These are phyloP conservation scores for Pseudococcus viburni DNA, from an alignment of 2,888 invertebrate species.

Conservation along the genomic window DNA sequence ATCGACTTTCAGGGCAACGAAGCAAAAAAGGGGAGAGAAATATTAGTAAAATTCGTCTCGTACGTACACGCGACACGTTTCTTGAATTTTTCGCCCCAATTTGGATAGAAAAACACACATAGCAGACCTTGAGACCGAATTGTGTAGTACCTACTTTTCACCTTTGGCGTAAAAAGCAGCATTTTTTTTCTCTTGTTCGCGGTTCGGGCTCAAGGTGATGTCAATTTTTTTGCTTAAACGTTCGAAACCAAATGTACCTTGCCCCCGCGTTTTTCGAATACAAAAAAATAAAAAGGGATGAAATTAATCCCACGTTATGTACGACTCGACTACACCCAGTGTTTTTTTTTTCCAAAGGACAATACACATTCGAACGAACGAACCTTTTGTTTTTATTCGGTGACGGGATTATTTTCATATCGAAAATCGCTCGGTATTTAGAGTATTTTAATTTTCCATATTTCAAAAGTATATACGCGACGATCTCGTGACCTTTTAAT, in stretches of 20 bases:
- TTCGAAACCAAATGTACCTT: background rate
- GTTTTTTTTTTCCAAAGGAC: background rate
- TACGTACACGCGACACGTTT: constrained; percentile 16
- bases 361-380: background rate
- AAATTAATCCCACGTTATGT: constrained; percentile 1
- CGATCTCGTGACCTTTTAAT: constrained; percentile 35
- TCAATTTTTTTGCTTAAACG: background rate
- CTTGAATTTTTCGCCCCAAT: background rate
- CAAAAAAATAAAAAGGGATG: background rate
- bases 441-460: constrained; percentile 35
- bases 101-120: background rate
- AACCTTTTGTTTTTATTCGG: constrained; percentile 9
- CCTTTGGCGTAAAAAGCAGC: constrained; percentile 14
- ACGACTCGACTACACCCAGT: background rate
- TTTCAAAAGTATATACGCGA: constrained; percentile 2
- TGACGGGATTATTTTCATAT: constrained; percentile 29
- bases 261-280: background rate
- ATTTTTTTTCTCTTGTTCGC: background rate
- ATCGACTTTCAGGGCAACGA: background rate
- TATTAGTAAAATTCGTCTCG: constrained; percentile 5
- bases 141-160: background rate
- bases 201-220: constrained; percentile 8
- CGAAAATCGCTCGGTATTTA: constrained; percentile 36
- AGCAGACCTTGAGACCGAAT: constrained; percentile 3
- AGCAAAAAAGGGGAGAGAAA: background rate